Conservation (phyloP, 2,888 invertebrate genomes). For the Barypeithes pellucidus region DNA sequence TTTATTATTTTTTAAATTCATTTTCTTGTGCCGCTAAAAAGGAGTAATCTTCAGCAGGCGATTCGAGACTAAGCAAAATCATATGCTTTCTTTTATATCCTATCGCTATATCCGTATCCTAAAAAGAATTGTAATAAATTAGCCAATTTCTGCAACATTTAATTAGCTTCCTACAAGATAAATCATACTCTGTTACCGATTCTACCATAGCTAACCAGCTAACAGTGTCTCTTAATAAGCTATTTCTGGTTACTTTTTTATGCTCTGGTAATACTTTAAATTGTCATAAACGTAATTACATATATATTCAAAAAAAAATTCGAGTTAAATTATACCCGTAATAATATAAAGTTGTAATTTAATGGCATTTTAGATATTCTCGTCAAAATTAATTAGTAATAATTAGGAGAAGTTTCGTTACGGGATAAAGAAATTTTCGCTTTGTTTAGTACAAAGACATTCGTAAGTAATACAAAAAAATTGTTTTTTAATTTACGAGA, state of each 20-base stretch:
- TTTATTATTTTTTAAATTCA: too few species aligned
- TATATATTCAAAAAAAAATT: slow-evolving; percentile 19
- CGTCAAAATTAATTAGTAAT: slow-evolving; percentile 19
- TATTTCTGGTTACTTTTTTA: slow-evolving; percentile 34
- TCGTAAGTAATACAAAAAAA: neutral
- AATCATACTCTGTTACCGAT: neutral
- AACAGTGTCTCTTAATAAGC: slow-evolving; percentile 1
- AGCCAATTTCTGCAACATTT: too few species aligned
- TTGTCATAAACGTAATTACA: slow-evolving; percentile 27
- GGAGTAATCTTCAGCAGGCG: too few species aligned
- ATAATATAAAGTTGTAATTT: slow-evolving; percentile 15
- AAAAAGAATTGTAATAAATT: too few species aligned
- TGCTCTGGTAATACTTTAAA: slow-evolving; percentile 41
- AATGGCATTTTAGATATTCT: slow-evolving; percentile 19
- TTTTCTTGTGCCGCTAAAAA: too few species aligned
- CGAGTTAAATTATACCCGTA: slow-evolving; percentile 26
- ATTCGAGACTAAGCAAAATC: too few species aligned
- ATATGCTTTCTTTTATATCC: too few species aligned
- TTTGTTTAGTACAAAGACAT: neutral
- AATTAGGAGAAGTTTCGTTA: slow-evolving; percentile 14
- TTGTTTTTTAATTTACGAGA: slow-evolving; percentile 13
- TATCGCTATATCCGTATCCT: too few species aligned
- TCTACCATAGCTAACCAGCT: slow-evolving; percentile 5
- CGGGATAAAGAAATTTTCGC: neutral
- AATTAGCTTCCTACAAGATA: neutral